phyloP scores from a whole-genome alignment of 1,140 invertebrate species.

The Halictus rubicundus region DNA sequence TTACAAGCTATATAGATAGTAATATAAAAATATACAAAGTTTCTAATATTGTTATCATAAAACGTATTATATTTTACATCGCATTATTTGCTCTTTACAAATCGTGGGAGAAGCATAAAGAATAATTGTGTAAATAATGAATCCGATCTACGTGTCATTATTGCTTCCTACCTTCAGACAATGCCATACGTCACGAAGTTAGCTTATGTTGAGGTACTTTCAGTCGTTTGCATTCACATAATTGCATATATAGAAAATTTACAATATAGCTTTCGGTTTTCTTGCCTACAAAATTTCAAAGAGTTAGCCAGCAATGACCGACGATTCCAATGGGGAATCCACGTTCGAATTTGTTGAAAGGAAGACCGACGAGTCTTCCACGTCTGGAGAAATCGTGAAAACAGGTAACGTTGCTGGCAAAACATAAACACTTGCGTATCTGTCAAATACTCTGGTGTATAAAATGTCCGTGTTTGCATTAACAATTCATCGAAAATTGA shows the following conservation, averaged over 20 bases:
- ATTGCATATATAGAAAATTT: constrained; percentile 41
- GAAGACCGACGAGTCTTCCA: constrained; percentile 69
- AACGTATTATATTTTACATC: background rate
- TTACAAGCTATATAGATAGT: background rate
- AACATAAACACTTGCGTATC: constrained; percentile 53
- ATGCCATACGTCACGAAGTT: constrained; percentile 11
- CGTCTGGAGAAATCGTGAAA: constrained; percentile 68
- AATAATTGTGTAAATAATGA: background rate
- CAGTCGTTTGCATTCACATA: constrained; percentile 18
- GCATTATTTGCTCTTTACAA: background rate
- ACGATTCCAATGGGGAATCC: constrained; percentile 81
- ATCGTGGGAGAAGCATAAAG: background rate
- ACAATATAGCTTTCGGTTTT: constrained; percentile 36
- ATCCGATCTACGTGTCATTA: background rate
- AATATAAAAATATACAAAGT: background rate
- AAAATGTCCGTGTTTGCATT: background rate
- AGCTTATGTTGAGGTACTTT: background rate
- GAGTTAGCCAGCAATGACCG: constrained; percentile 68
- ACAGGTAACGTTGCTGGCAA: constrained; percentile 65
- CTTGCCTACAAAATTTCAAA: constrained; percentile 30
- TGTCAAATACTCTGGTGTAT: constrained; percentile 28
- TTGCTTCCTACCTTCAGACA: constrained; percentile 13
- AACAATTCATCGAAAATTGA: background rate
- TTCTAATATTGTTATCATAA: too few species aligned
- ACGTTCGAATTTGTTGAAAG: constrained; percentile 81